Evolutionary conservation across 2,113 vertebrate species (phyloP), one percentile per base, ranked within the genome.

Genomic region (Anarhynchus alexandrinus): DNA sequence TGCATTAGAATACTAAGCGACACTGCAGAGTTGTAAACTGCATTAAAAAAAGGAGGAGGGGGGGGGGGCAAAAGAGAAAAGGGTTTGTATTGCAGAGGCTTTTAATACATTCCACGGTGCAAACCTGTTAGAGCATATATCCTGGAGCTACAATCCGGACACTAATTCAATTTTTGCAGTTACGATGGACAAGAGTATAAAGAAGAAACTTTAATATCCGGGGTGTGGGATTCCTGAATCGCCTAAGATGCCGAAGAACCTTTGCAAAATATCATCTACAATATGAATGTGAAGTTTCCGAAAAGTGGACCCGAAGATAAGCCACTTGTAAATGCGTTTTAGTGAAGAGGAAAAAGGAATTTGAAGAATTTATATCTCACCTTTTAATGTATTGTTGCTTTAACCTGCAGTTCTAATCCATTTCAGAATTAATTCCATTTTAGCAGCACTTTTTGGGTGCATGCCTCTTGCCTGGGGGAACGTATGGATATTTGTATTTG

Each of bases 131-230:
- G 94, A 97, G 79, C 91, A 94, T 82, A 71, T 80, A 71, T 94
- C 71, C 88, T 95, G 91, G 97, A 94, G 94, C 96, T 88, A 52
- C 94, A 19, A 10, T 86, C 97, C 55, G 91, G 92, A 96, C 70
- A 47, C 20, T 19, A 88, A 93, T 95, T 96, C 55, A 19, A 45
- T 97, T 84, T 94, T 89, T 95, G 71, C 86, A 78, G 64, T 94
- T 96, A 47, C 65, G 93, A 85, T 92, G 88, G 81, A 91, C 95
- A 87, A 52, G 90, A 92, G 93, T 95, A 95, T 96, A 95, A 98
- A 97, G 97, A 98, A 97, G 97, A 98, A 98, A 98, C 98, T 98
- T 98, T 98, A 90, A 97, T 97, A 96, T 94, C 96, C 87, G 70
- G 90, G 94, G 88, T 96, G 94, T 95, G 97, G 87, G 96, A 94